Evolutionary conservation across 2,888 invertebrate genomes (phyloP).

Genomic region (Eudemis profundana): DNA sequence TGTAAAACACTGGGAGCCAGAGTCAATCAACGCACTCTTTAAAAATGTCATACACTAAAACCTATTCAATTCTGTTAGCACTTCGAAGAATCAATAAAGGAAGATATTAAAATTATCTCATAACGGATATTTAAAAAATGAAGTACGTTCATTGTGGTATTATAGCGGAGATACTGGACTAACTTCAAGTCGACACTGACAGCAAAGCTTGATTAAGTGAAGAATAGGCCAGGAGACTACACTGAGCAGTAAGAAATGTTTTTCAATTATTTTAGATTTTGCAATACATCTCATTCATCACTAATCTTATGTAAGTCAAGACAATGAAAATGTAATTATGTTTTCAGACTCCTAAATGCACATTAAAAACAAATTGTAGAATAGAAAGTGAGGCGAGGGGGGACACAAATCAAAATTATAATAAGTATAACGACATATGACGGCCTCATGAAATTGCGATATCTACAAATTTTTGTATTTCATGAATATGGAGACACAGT

Average conservation of each 20-base stretch:
- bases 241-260: not conserved
- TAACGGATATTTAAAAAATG: not conserved
- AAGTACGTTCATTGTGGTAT: not conserved
- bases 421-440: too few relatives aligned
- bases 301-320: too few relatives aligned
- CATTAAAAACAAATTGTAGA: too few relatives aligned
- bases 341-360: too few relatives aligned
- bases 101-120: not conserved
- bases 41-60: not conserved
- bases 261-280: not conserved
- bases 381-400: too few relatives aligned
- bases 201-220: not conserved
- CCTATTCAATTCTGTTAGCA: not conserved
- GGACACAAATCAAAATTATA: too few relatives aligned
- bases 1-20: not conserved
- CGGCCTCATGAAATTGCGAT: too few relatives aligned
- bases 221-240: slow-evolving; percentile 9
- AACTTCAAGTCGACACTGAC: not conserved
- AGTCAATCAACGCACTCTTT: not conserved
- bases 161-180: slow-evolving; percentile 6
- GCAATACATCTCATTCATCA: too few relatives aligned
- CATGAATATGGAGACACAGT: too few relatives aligned
- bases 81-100: not conserved
- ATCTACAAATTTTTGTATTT: too few relatives aligned
- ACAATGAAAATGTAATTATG: too few relatives aligned